These are phyloP conservation scores for Drosophila kambysellisi DNA, from an alignment of 2,888 invertebrate species.

Conservation along the genomic window DNA sequence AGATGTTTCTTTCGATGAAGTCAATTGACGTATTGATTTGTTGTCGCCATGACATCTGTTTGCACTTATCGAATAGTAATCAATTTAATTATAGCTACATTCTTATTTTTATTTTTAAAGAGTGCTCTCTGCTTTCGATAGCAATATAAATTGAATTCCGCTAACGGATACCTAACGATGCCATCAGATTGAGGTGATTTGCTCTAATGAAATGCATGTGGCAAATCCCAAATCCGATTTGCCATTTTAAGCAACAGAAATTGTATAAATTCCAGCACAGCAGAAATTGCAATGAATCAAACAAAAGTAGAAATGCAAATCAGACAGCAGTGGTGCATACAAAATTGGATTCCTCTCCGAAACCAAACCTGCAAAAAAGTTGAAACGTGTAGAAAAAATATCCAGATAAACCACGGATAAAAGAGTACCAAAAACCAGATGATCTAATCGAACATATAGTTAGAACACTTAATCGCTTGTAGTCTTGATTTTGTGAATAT, in stretches of 20 bases:
- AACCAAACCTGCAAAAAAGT: not conserved
- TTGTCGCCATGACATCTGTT: slow-evolving; percentile 13
- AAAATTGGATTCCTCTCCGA: slow-evolving; percentile 20
- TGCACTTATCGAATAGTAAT: not conserved
- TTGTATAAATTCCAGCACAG: slow-evolving; percentile 55
- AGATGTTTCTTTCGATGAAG: not conserved
- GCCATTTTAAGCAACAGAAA: slow-evolving; percentile 24
- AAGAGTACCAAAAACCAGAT: not conserved
- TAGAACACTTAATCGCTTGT: not conserved
- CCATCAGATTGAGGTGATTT: slow-evolving; percentile 32
- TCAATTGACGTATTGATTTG: slow-evolving; percentile 30
- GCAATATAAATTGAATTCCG: slow-evolving; percentile 62
- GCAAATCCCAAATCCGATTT: slow-evolving; percentile 10
- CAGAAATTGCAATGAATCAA: slow-evolving; percentile 70
- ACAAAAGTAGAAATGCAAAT: slow-evolving; percentile 71
- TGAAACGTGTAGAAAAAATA: not conserved
- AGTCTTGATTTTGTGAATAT: not conserved
- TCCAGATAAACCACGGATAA: not conserved
- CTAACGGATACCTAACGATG: slow-evolving; percentile 42
- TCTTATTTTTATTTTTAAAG: slow-evolving; percentile 28
- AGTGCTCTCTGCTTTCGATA: slow-evolving; percentile 29
- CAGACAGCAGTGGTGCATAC: slow-evolving; percentile 25
- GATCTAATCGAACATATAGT: not conserved
- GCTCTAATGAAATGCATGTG: slow-evolving; percentile 53
- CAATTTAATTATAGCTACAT: slow-evolving; percentile 9